Base-by-base conservation (phyloP, 2,113 vertebrate genomes). In the Castor canadensis region DNA sequence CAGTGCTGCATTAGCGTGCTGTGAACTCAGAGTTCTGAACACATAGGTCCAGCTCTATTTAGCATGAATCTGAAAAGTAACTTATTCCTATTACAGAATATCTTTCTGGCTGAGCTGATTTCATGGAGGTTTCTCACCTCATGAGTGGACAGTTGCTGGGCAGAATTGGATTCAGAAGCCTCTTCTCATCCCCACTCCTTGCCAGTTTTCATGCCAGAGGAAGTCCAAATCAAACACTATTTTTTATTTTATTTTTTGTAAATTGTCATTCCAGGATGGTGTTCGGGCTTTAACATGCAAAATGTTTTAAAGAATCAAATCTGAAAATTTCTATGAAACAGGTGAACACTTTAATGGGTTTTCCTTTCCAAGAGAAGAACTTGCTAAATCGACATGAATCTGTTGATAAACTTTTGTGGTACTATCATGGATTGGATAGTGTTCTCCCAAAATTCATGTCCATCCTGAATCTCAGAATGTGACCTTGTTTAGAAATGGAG, bases 191-290 rank as follows among this genome's bases (percentile, higher is more conserved):
- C 28, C 28, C n/a, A 16, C 2, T 47, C 60, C 77, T 73, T 28
- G 5, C 60, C 77, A 91, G 67, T 22, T 94, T 86, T 89, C 43
- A 69, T 76, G 56, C 79, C 49, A 64, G 26, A 91, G 69, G 56
- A 94, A 83, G 45, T 84, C 87, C 75, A 47, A 94, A 71, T 89
- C 73, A 75, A 91, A 96, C 26, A 56, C 62, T 86, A 30, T 80
- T 83, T 87, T 89, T 71, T 4, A 87, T 72, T 80, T 90, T 10
- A 38, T 10, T 58, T 77, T 95, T 87, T 43, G 58, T 84, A 76
- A 96, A 66, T 66, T 71, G 28, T 94, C 73, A 96, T 82, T 94
- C 45, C 6, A 49, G 38, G 45, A 79, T 69, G 45, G 24, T 73
- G 5, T 89, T 90, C 67, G 30, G 32, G 28, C 84, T 69, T 32